Base-by-base conservation (phyloP, 2,797 vertebrate species). In the Lateolabrax maculatus region DNA sequence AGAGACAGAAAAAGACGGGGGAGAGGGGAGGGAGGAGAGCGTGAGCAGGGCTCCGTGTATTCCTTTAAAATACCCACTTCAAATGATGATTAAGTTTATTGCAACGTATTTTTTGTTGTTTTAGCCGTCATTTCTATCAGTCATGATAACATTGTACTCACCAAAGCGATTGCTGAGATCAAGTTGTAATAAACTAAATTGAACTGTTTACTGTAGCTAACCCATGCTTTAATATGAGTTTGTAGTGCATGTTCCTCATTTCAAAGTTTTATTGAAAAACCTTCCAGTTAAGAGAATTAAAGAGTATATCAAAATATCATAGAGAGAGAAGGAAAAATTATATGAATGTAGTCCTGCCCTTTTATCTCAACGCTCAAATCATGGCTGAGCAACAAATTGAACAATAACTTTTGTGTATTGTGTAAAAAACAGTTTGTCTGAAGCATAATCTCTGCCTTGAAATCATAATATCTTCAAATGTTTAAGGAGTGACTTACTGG, bases 401-500 rank as follows among this genome's bases (percentile, higher is more conserved):
- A 37, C 18, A 41, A 11, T 8, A 1, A 5, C 15, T 23, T 31
- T 52, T 29, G 11, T 19, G 1, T 5, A 55, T 29, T 49, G 18
- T 29, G 4, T 18, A 37, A 0, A 41, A 66, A 9, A 2, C 46
- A 37, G 3, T 23, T 66, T 23, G 29, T 27, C n/a, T 19, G n/a
- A 5, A 37, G 18, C 21, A 23, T 0, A 62, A 34, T 1, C 1
- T 13, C 13, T 23, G 4, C 31, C 1, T 39, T 46, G 2, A 55
- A 19, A 64, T 57, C 2, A 53, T 19, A 12, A 25, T 21, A 21
- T 39, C 19, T 51, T n/a, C 2, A 60, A 5, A 63, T 44, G 23
- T 23, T 29, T 5, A 43, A 6, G 16, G 4, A 48, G 11, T 39
- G 46, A 97, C 98, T 96, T 96, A 99, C 98, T 99, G 74, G 98